Evolutionary conservation across 2,888 invertebrate species (phyloP), one percentile per base, ranked within the genome.

Genomic region (Oxytorus armatus): DNA sequence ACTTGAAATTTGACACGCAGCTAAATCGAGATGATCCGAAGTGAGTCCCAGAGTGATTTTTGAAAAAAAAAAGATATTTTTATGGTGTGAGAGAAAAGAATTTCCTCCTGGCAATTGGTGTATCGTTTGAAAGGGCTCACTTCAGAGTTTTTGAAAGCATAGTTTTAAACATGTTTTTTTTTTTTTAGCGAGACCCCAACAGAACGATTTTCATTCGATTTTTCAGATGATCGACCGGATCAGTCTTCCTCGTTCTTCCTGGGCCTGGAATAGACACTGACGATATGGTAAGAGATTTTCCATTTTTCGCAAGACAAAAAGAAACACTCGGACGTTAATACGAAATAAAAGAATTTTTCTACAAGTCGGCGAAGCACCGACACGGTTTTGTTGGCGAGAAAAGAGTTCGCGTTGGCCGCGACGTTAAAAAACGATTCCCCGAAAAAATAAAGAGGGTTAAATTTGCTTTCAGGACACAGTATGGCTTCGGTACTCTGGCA

Each of bases 401-500:
- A 53, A 39, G 25, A 36, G 14, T 18, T 36, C 8, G n/a, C 33
- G 10, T 8, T 29, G 16, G n/a, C n/a, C n/a, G n/a, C n/a, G n/a
- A n/a, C 44, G 55, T 36, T 65, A 47, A 49, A 57, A 69, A 59
- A 18, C 36, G 61, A 25, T 18, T 51, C 42, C 36, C 23, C 2
- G 7, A n/a, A 39, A 49, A 47, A 39, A 59, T 59, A 70, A 57
- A 61, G 57, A 70, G 16, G 59, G 42, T 47, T 44, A 82, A 72
- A 78, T 79, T 83, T 80, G 77, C 85, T 92, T 86, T 16, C 92
- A 96, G 96, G 96, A 95, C 94, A 95, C 95, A 96, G 95, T 94
- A 96, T 96, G 96, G 96, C 96, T 95, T 95, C 95, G 94, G 95
- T 94, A 95, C 94, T 95, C 94, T 94, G 95, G 95, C 95, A 95